A percentile compares a stretch with the other conserved stretches of the same genome.
Conservation (phyloP, 2,888 invertebrate genomes). For the Podabrus alpinus region DNA sequence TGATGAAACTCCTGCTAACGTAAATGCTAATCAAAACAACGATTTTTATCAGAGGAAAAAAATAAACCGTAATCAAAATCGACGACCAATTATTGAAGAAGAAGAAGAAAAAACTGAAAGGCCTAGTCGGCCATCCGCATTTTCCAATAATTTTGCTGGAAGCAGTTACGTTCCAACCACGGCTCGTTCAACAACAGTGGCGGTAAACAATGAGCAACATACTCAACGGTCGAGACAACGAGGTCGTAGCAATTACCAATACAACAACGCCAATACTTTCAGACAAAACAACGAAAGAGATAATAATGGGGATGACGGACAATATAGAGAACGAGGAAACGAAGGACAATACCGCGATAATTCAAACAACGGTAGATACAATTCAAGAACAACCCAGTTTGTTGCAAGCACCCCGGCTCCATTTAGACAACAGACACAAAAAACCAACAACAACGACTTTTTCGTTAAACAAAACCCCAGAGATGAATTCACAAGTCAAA, state of each 20-base stretch:
- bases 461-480: slow-evolving; percentile 19
- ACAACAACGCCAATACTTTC: slow-evolving; percentile 44
- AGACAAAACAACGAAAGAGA: slow-evolving; percentile 35
- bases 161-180: slow-evolving; percentile 58
- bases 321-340: slow-evolving; percentile 25
- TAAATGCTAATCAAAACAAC: slow-evolving; percentile 54
- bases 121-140: slow-evolving; percentile 50
- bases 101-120: slow-evolving; percentile 44
- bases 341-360: slow-evolving; percentile 7
- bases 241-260: slow-evolving; percentile 37
- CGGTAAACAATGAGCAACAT: slow-evolving; percentile 43
- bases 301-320: slow-evolving; percentile 29
- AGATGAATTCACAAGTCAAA: slow-evolving; percentile 11
- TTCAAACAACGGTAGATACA: neutral
- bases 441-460: slow-evolving; percentile 33
- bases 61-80: slow-evolving; percentile 50
- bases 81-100: slow-evolving; percentile 45
- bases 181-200: slow-evolving; percentile 49
- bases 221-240: slow-evolving; percentile 33
- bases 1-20: slow-evolving; percentile 53
- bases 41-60: slow-evolving; percentile 54
- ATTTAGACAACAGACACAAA: slow-evolving; percentile 49
- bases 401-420: slow-evolving; percentile 53
- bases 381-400: slow-evolving; percentile 39
- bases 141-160: slow-evolving; percentile 56